Conservation (phyloP, 2,113 vertebrate species). For the Morphnarchus princeps region DNA sequence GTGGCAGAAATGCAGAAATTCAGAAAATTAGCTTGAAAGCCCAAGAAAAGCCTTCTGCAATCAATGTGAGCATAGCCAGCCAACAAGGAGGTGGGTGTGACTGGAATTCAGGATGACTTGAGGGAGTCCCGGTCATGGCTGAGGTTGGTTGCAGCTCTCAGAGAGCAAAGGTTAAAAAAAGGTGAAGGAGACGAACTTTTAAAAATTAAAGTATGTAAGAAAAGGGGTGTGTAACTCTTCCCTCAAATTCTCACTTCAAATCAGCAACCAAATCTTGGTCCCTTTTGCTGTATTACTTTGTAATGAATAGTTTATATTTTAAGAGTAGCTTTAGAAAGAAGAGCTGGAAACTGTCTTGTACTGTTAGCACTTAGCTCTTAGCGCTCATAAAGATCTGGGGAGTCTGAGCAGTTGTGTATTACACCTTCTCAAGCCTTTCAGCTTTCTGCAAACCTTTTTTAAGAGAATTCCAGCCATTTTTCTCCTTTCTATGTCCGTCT, state of each 20-base stretch:
- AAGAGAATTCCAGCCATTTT: not conserved
- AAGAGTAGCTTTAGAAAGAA: not conserved
- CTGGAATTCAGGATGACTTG: not conserved
- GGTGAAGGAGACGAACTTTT: not conserved
- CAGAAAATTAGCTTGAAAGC: not conserved
- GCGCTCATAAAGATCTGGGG: not conserved
- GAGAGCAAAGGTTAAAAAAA: not conserved
- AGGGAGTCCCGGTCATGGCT: not conserved
- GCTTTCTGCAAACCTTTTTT: not conserved
- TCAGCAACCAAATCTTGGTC: not conserved
- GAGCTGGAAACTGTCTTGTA: not conserved
- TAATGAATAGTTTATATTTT: not conserved
- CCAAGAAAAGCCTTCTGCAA: not conserved
- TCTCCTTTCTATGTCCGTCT: not conserved
- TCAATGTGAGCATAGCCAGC: not conserved
- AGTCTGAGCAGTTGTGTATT: not conserved
- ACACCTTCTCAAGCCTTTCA: not conserved
- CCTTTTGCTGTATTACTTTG: not conserved
- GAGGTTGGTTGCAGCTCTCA: not conserved
- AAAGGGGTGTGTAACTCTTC: not conserved
- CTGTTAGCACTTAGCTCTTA: not conserved
- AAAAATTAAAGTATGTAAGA: not conserved
- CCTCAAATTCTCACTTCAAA: not conserved
- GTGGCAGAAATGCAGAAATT: not conserved
- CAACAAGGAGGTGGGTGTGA: not conserved